These are phyloP conservation scores for Sisyra terminalis DNA, from an alignment of 2,888 invertebrate genomes.

Conservation along the genomic window DNA sequence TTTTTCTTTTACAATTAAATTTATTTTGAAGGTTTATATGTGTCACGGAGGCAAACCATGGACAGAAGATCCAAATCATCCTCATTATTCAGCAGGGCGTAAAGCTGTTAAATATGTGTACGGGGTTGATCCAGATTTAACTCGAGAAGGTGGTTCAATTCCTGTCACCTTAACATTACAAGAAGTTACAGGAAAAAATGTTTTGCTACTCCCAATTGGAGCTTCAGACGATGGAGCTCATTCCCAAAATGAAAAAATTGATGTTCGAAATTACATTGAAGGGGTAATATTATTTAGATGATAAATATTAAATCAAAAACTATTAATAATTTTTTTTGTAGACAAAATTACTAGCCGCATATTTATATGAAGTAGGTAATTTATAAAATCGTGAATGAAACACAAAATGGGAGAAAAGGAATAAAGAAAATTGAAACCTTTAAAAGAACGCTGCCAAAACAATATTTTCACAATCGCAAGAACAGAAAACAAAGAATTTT, in stretches of 20 bases:
- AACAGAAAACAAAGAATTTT: too few relatives aligned
- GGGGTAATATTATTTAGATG: slow-evolving; percentile 46
- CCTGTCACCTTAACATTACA: slow-evolving; percentile 90
- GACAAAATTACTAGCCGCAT: slow-evolving; percentile 85
- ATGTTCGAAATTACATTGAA: slow-evolving; percentile 81
- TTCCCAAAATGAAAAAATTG: slow-evolving; percentile 96
- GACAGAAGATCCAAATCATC: slow-evolving; percentile 84
- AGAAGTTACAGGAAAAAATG: slow-evolving; percentile 84
- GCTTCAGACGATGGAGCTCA: slow-evolving; percentile 96
- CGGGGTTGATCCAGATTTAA: slow-evolving; percentile 81
- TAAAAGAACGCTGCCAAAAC: too few relatives aligned
- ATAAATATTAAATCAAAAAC: too few relatives aligned
- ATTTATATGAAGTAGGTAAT: slow-evolving; percentile 63
- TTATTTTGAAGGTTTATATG: slow-evolving; percentile 22
- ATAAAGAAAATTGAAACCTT: too few relatives aligned
- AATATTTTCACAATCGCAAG: too few relatives aligned
- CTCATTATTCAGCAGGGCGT: slow-evolving; percentile 81
- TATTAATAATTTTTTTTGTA: slow-evolving; percentile 31
- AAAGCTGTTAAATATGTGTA: slow-evolving; percentile 72
- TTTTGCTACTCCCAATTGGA: slow-evolving; percentile 87
- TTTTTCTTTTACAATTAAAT: too few relatives aligned
- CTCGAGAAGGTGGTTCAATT: slow-evolving; percentile 94
- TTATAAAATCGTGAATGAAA: slow-evolving; percentile 17
- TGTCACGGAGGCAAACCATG: slow-evolving; percentile 73
- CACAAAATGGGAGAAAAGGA: too few relatives aligned